These are phyloP conservation scores for Steinernema scapterisci DNA, from an alignment of 2,888 invertebrate genomes.

Conservation along the genomic window DNA sequence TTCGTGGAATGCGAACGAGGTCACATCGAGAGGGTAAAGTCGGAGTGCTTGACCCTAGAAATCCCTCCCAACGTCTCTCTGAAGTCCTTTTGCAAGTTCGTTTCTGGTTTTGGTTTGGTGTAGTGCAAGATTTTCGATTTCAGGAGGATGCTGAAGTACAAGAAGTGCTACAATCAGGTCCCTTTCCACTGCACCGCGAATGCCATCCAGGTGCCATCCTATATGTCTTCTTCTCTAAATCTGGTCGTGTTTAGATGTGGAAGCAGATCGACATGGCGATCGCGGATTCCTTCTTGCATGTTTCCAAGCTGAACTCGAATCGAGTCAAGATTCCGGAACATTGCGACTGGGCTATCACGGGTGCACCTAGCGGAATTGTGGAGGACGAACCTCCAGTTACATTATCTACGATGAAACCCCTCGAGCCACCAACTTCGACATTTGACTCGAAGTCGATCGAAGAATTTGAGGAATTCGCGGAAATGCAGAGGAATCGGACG, in stretches of 20 bases:
- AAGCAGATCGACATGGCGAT: slow-evolving; percentile 25
- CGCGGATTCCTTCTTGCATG: slow-evolving; percentile 21
- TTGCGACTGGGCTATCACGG: slow-evolving; percentile 28
- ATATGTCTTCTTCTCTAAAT: background rate
- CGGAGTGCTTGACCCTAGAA: slow-evolving; percentile 13
- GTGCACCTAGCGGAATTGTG: background rate
- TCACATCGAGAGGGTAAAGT: slow-evolving; percentile 16
- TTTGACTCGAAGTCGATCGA: background rate
- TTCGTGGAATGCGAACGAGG: slow-evolving; percentile 21
- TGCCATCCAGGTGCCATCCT: slow-evolving; percentile 34
- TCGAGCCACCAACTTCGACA: background rate
- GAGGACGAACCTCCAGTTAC: background rate
- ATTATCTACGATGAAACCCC: background rate
- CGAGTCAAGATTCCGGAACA: slow-evolving; percentile 13
- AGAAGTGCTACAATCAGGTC: slow-evolving; percentile 39
- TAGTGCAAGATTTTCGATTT: background rate
- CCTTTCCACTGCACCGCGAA: slow-evolving; percentile 39
- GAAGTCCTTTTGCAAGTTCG: slow-evolving; percentile 3
- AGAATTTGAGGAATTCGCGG: background rate
- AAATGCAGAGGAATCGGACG: background rate
- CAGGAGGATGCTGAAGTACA: slow-evolving; percentile 38
- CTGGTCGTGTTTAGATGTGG: background rate
- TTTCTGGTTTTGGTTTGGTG: background rate
- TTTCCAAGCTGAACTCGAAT: slow-evolving; percentile 11
- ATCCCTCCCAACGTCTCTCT: slow-evolving; percentile 15